Conservation (phyloP, 2,888 invertebrate genomes). For the Cheilosia impressa region DNA sequence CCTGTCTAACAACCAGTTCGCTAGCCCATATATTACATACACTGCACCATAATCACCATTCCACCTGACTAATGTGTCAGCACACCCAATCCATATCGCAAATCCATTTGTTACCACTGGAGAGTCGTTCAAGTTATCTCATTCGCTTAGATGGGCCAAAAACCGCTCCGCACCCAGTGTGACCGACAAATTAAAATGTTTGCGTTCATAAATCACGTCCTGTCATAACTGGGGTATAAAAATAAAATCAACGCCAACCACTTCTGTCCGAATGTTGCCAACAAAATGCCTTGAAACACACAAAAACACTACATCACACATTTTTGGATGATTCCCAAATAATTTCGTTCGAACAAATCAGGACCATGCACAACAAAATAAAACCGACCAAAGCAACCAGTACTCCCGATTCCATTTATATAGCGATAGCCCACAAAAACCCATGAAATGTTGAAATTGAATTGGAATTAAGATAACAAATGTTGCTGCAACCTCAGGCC, state of each 20-base stretch:
- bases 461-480: constrained; percentile 73
- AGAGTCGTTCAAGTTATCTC: constrained; percentile 37
- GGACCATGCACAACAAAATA: constrained; percentile 22
- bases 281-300: constrained; percentile 64
- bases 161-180: constrained; percentile 17
- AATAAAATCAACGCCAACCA: constrained; percentile 57
- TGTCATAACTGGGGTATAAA: constrained; percentile 55
- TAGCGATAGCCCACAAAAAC: background rate
- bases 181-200: constrained; percentile 64
- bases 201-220: constrained; percentile 52
- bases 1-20: background rate
- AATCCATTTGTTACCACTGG: constrained; percentile 45
- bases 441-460: constrained; percentile 66
- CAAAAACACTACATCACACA: constrained; percentile 67
- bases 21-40: background rate
- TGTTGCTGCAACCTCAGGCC: constrained; percentile 70
- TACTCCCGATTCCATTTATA: background rate
- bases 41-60: background rate
- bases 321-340: constrained; percentile 69
- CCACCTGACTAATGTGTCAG: background rate
- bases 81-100: background rate
- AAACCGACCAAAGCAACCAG: constrained; percentile 26
- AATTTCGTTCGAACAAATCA: constrained; percentile 61
- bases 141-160: constrained; percentile 41
- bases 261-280: constrained; percentile 39